A percentile compares a stretch with the other conserved stretches of the same genome.
Evolutionary conservation across 2,888 invertebrate species (phyloP).

Genomic region (Ormyrus pomaceus): DNA sequence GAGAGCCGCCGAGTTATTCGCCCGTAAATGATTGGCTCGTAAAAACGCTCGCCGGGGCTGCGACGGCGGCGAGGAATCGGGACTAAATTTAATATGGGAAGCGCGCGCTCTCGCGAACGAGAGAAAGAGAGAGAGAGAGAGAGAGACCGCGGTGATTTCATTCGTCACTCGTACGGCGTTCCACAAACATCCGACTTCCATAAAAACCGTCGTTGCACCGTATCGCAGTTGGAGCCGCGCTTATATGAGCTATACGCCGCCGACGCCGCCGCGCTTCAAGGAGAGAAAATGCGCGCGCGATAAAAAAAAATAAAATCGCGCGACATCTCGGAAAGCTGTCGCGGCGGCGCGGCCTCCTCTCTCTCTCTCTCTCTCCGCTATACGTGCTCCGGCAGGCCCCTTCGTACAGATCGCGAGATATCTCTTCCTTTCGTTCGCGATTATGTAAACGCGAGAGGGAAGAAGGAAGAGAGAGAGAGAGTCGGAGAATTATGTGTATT

Average conservation of each 20-base stretch:
- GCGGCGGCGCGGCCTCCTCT: not conserved
- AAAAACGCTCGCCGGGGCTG: conserved; percentile 26
- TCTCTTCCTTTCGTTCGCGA: conserved; percentile 10
- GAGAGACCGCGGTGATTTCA: conserved; percentile 54
- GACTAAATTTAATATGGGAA: conserved; percentile 62
- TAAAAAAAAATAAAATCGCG: conserved; percentile 7
- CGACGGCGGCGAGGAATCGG: not conserved
- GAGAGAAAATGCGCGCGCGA: not conserved
- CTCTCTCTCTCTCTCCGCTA: too few species aligned
- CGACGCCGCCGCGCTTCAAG: not conserved
- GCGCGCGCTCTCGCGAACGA: conserved; percentile 12
- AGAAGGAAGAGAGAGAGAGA: not conserved
- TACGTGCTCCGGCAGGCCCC: not conserved
- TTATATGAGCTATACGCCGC: not conserved
- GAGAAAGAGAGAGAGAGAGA: too few species aligned
- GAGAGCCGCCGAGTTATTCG: conserved; percentile 32
- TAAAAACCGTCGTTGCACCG: conserved; percentile 55
- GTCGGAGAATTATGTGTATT: not conserved
- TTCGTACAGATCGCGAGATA: not conserved
- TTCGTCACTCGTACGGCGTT: conserved; percentile 53
- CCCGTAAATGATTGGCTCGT: conserved; percentile 53
- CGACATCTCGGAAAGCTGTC: not conserved
- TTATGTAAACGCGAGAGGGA: not conserved
- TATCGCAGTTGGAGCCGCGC: not conserved
- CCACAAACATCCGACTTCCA: conserved; percentile 60